Evolutionary conservation across 2,888 invertebrate species (phyloP), one percentile per base, ranked within the genome.

Genomic region (Linyphia triangularis): DNA sequence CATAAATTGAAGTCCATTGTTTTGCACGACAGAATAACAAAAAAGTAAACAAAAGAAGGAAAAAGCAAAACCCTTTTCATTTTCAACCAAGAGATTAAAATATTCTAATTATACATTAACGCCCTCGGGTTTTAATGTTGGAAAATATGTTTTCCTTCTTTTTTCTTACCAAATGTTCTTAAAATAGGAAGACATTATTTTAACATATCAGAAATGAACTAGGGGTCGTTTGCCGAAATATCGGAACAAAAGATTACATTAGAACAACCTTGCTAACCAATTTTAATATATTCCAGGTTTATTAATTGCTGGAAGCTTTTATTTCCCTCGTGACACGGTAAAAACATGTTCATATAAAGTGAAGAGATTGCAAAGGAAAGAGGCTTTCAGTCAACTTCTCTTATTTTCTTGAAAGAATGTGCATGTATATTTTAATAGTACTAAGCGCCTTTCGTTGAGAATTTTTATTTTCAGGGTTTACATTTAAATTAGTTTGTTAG

Each of bases 21-120:
- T 77, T 28, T 10, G 19, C n/a, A 33, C n/a, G 13, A 63, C 51
- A 33, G 22, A 77, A 28, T 63, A 63, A 63, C 22, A 77, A 73
- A 22, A 26, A 24, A 24, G 26, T 9, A 61, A 7, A 6, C 22
- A 61, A 67, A 26, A 67, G 37, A 16, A 26, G 37, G 61, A 77
- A 79, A 65, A 67, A 30, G 67, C 30, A 67, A 79, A 40, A 79
- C 67, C 67, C 79, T 28, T 67, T 67, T 43, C 51, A 79, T 30
- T 79, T 79, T 24, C 67, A 61, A 24, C 70, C 26, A 24, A 7
- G 22, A 67, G 67, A 79, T 79, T 67, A 79, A 51, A 79, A 67
- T 79, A 79, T 79, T 79, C 67, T 79, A 79, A 81, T 81, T 81
- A 70, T 22, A 59, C 13, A n/a, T 70, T 59, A n/a, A 70, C 28